A percentile compares a stretch with the other conserved stretches of the same genome.
Evolutionary conservation across 2,888 invertebrate species (phyloP).

Genomic region (Agrilus cyanescens): DNA sequence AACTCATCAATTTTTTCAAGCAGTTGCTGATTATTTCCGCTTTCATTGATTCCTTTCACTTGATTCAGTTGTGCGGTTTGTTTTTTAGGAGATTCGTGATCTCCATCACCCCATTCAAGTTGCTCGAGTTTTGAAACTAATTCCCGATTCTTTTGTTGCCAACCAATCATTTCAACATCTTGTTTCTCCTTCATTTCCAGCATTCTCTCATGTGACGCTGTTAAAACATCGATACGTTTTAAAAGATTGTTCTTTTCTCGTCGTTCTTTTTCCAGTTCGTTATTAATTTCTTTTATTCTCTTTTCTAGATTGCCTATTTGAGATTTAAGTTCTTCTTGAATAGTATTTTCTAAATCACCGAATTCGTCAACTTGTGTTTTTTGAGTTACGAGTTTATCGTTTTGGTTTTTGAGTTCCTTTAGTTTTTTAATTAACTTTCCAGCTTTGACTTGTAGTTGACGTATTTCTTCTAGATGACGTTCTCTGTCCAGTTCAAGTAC

Average conservation of each 20-base stretch:
- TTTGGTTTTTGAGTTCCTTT: conserved; percentile 65
- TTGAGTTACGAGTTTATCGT: conserved; percentile 48
- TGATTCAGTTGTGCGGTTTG: conserved; percentile 6
- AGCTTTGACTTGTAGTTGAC: conserved; percentile 55
- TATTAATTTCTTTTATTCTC: conserved; percentile 45
- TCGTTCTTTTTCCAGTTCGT: conserved; percentile 47
- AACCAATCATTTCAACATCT: conserved; percentile 61
- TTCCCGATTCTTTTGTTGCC: conserved; percentile 60
- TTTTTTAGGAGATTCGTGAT: conserved; percentile 14
- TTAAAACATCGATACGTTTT: conserved; percentile 62
- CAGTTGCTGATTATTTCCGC: conserved; percentile 9
- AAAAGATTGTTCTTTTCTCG: conserved; percentile 55
- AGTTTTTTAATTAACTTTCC: conserved; percentile 72
- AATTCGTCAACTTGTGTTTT: conserved; percentile 18
- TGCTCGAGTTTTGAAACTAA: conserved; percentile 52
- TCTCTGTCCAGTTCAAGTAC: conserved; percentile 47
- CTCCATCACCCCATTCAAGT: conserved; percentile 39
- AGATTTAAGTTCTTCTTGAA: conserved; percentile 66
- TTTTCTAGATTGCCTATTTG: conserved; percentile 57
- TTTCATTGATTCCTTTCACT: conserved; percentile 5
- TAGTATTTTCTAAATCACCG: conserved; percentile 55
- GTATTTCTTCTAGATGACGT: conserved; percentile 47
- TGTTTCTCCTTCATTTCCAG: conserved; percentile 71
- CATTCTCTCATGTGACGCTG: conserved; percentile 63
- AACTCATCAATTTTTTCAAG: conserved; percentile 38